Evolutionary conservation across 2,113 vertebrate genomes (phyloP), one percentile per base, ranked within the genome.

Genomic region (Hippocampus abdominalis): DNA sequence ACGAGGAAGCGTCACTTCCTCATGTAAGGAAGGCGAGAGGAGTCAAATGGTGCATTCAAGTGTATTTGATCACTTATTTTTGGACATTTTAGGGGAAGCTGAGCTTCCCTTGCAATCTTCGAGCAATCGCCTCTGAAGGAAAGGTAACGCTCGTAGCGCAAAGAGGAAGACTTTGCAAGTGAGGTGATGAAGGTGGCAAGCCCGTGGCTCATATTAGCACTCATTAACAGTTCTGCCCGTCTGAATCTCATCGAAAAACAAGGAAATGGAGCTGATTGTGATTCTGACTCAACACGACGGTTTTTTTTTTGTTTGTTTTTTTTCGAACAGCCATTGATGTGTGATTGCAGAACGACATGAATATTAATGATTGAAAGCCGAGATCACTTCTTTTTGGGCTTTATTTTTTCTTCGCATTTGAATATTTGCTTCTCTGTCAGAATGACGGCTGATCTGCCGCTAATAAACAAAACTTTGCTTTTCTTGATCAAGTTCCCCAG

Each of bases 401-500:
- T 65, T 60, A 3, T 29, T 36, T 36, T 36, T 6, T 6, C 3
- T 4, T 4, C 4, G 3, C 29, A 32, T 32, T 32, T 40, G 39
- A 20, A 21, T 61, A 29, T 39, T 5, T n/a, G 7, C 29, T 60
- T 13, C 42, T 20, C 54, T 57, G 7, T 2, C 48, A 64, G 49
- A 76, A 61, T 51, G 36, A 72, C 36, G 3, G 12, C 60, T 68
- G 21, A 21, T 70, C n/a, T 39, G 20, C 69, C 62, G 59, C 64
- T 51, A 51, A 53, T 61, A 49, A 57, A 61, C 44, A 29, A 57
- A 81, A 63, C 42, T 74, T 42, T 48, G 8, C 27, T 40, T 70
- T 77, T 79, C 67, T 74, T 77, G 70, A 54, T 69, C 80, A 51
- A 10, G 25, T 79, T 68, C 80, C 80, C 49, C 63, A 77, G 66